Evolutionary conservation across 2,888 invertebrate genomes (phyloP).

Genomic region (Cryptocephalus primarius): DNA sequence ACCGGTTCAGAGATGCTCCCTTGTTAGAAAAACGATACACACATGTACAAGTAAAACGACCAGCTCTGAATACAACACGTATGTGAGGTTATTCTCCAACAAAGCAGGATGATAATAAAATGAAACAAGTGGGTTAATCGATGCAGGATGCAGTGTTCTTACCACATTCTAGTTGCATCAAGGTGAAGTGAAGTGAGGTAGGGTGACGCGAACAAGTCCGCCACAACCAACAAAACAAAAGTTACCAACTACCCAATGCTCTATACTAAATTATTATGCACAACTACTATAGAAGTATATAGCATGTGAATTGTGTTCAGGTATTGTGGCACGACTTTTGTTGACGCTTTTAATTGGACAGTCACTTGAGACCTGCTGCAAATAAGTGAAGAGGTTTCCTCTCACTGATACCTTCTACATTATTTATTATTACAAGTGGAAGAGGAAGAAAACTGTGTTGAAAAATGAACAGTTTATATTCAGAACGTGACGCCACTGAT

Average conservation of each 20-base stretch:
- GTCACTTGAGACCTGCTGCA: neutral
- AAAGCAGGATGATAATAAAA: neutral
- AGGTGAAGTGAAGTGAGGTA: constrained; percentile 38
- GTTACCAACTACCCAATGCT: constrained; percentile 38
- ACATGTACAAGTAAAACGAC: too few species aligned
- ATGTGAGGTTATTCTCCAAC: neutral
- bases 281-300: constrained; percentile 24
- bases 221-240: constrained; percentile 40
- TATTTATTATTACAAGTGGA: too few species aligned
- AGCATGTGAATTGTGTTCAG: constrained; percentile 6
- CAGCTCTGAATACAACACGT: too few species aligned
- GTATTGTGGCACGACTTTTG: constrained; percentile 3
- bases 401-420: too few species aligned
- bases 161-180: constrained; percentile 41
- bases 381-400: too few species aligned
- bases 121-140: constrained; percentile 3
- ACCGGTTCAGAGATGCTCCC: too few species aligned
- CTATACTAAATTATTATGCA: constrained; percentile 33
- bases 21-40: too few species aligned
- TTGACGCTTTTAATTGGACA: constrained; percentile 3
- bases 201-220: constrained; percentile 38
- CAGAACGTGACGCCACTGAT: neutral
- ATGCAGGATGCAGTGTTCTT: constrained; percentile 36
- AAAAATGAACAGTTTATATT: too few species aligned
- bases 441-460: too few species aligned